Evolutionary conservation across 2,797 vertebrate species (phyloP), one percentile per base, ranked within the genome.

Genomic region (Eulemur rubriventer): DNA sequence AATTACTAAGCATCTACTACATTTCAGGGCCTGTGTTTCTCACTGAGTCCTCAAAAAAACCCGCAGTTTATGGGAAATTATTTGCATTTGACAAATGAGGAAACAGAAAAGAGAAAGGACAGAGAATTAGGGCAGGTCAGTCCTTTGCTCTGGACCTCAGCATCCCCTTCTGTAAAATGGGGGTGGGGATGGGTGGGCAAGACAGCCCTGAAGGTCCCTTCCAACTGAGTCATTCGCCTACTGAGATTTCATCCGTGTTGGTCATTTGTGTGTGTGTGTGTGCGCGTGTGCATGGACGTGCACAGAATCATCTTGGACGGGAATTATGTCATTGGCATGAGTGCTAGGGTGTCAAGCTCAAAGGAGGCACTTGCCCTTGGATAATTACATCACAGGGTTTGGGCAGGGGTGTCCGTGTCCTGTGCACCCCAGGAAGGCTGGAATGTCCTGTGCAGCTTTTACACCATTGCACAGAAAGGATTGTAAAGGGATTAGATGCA

Each of bases 401-500:
- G 52, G 67, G 20, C 30, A 59, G 72, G 18, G 57, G 46, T 16
- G 33, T 59, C 41, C 10, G 0, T 43, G 57, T 87, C 55, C 73
- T n/a, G 13, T 26, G 17, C 14, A 35, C 79, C 73, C 8, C 1
- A 28, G 30, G 76, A 50, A 81, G 35, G 13, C 43, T n/a, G 22
- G 20, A 33, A 3, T 28, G 3, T 69, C 76, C 57, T 65, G 43
- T 46, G 75, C 65, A 70, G 80, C 35, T 78, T 79, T 92, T 70
- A 61, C 7, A 20, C n/a, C 38, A 10, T 26, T 11, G 57, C 86
- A 30, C 26, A 30, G 43, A 81, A 89, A 84, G 83, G 57, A 48
- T 91, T 82, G 67, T 28, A 46, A 96, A 61, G 63, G 41, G 75
- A 61, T 93, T 93, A 43, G 61, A 72, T 79, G 67, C 65, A 95